Percentiles rank a stretch among this genome's conserved stretches.
These are phyloP conservation scores for Cygnus atratus DNA, from an alignment of 2,113 vertebrate genomes.

Conservation along the genomic window DNA sequence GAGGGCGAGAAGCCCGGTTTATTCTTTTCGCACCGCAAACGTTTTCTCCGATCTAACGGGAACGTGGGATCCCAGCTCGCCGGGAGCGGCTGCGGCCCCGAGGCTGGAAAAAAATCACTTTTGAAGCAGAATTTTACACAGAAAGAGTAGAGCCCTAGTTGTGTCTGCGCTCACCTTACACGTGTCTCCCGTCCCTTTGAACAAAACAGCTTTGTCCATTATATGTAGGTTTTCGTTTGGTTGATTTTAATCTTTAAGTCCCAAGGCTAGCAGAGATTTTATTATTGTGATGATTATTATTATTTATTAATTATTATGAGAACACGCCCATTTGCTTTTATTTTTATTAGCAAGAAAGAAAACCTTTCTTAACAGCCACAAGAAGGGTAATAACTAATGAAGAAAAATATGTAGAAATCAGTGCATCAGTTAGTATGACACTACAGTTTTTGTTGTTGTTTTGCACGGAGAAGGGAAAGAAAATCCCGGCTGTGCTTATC, in stretches of 20 bases:
- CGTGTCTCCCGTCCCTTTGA: too few relatives aligned
- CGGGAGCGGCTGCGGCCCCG: neutral
- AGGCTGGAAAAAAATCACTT: neutral
- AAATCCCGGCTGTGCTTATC: neutral
- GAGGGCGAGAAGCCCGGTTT: rapidly evolving
- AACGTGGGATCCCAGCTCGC: neutral
- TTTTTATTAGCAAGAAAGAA: neutral
- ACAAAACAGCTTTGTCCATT: neutral
- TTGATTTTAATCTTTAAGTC: neutral
- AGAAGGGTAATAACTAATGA: neutral
- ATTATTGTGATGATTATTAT: neutral
- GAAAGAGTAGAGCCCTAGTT: neutral
- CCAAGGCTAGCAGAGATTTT: neutral
- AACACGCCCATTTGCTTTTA: neutral
- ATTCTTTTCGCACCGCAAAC: rapidly evolving
- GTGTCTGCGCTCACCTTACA: neutral
- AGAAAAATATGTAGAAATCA: neutral
- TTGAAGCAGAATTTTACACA: neutral
- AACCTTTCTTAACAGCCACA: neutral
- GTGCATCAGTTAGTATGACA: rapidly evolving
- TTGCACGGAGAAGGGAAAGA: neutral
- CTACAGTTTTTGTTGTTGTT: rapidly evolving
- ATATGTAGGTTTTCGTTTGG: neutral
- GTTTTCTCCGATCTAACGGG: neutral
- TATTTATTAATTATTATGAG: neutral